Percentiles rank a stretch among this genome's conserved stretches.
phyloP scores from a whole-genome alignment of 2,888 invertebrate genomes.

The Gymnoscelis rufifasciata region DNA sequence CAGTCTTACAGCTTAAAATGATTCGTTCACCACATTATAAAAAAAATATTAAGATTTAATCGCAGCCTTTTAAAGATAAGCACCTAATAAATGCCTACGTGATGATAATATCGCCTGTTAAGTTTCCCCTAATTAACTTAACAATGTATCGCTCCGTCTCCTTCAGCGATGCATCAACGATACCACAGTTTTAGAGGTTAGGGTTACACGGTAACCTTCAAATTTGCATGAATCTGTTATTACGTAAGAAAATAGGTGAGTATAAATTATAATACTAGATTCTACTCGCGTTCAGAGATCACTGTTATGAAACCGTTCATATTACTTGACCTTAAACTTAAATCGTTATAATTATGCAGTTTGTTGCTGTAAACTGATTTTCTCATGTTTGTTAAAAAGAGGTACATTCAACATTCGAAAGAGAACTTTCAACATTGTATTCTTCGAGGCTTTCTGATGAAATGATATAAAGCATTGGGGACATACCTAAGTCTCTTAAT shows the following conservation, averaged over 20 bases:
- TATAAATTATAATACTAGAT: background rate
- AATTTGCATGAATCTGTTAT: background rate
- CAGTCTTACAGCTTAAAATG: too few relatives aligned
- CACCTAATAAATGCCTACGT: background rate
- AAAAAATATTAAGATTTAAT: too few relatives aligned
- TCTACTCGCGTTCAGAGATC: background rate
- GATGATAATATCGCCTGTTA: background rate
- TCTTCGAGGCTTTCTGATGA: too few relatives aligned
- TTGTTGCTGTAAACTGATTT: too few relatives aligned
- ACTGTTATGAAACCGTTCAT: background rate
- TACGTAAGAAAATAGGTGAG: background rate
- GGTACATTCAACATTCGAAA: constrained; percentile 8
- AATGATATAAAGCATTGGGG: too few relatives aligned
- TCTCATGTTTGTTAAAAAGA: too few relatives aligned
- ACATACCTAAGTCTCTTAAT: too few relatives aligned
- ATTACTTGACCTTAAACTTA: constrained; percentile 1
- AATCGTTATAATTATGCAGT: too few relatives aligned
- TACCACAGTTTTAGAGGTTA: background rate
- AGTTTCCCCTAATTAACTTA: background rate
- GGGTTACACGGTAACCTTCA: background rate
- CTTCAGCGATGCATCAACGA: background rate
- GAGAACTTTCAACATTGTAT: constrained; percentile 4
- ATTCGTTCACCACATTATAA: too few relatives aligned
- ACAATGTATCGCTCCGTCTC: background rate
- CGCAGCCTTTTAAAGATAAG: background rate